These are phyloP conservation scores for Callyntrura sp. DNA, from an alignment of 2,888 invertebrate genomes.

Conservation along the genomic window DNA sequence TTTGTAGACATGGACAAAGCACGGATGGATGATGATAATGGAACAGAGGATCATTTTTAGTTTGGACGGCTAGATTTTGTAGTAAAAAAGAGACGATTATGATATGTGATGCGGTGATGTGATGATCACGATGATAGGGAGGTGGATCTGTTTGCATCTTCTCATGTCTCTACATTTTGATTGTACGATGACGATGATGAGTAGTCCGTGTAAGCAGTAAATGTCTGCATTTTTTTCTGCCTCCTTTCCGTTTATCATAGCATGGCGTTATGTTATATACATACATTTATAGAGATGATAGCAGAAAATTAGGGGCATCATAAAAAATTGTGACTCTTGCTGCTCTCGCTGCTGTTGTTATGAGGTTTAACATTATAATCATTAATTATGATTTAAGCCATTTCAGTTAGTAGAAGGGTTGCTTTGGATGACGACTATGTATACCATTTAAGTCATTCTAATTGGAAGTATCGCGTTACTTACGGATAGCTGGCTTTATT, in stretches of 20 bases:
- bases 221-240: constrained; percentile 15
- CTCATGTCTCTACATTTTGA: constrained; percentile 35
- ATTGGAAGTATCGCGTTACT: constrained; percentile 35
- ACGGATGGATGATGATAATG: background rate
- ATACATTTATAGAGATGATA: constrained; percentile 2
- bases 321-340: background rate
- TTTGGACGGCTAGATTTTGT: constrained; percentile 7
- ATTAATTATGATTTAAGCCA: constrained; percentile 70
- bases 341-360: background rate
- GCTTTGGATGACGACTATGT: background rate
- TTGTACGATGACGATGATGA: constrained; percentile 54
- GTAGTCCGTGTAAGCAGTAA: background rate
- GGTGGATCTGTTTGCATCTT: background rate
- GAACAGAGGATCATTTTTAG: constrained; percentile 14
- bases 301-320: constrained; percentile 14
- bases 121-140: constrained; percentile 3
- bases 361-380: constrained; percentile 53
- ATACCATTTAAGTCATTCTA: constrained; percentile 46
- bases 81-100: background rate
- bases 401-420: constrained; percentile 15
- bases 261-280: background rate
- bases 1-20: background rate
- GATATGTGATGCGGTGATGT: constrained; percentile 29
- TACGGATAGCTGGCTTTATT: background rate
- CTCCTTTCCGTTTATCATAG: background rate